A percentile compares a stretch with the other conserved stretches of the same genome.
Conservation (phyloP, 2,113 vertebrate genomes). For the Mormoops blainvillei region DNA sequence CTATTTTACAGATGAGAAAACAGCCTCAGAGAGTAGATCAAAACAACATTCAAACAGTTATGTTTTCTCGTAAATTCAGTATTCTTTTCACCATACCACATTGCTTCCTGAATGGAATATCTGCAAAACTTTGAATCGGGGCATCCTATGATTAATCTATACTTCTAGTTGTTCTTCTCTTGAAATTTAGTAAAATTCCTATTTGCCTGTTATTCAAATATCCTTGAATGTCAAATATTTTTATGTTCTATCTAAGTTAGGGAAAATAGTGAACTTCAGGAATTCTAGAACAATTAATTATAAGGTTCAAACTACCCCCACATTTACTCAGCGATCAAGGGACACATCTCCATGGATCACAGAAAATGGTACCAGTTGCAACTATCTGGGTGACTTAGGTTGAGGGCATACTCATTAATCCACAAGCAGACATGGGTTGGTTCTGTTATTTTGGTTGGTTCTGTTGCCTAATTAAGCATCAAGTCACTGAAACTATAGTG, state of each 20-base stretch:
- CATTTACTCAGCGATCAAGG: neutral
- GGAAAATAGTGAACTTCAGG: conserved; percentile 2
- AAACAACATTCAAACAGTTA: neutral
- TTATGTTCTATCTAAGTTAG: neutral
- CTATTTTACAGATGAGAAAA: conserved; percentile 19
- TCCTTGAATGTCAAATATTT: neutral
- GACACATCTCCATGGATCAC: neutral
- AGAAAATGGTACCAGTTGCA: neutral
- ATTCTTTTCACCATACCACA: neutral
- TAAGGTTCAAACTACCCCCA: neutral
- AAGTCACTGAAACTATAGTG: neutral
- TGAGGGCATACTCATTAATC: neutral
- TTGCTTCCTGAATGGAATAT: neutral
- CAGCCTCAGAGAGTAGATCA: neutral
- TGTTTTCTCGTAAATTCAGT: neutral
- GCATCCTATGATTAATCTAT: neutral
- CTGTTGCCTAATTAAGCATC: neutral
- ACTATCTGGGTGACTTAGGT: neutral
- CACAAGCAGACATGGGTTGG: neutral
- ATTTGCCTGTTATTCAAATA: neutral
- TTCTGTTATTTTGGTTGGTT: neutral
- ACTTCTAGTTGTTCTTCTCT: neutral
- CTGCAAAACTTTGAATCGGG: neutral
- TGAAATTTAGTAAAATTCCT: neutral
- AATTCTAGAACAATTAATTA: neutral